phyloP scores from a whole-genome alignment of 1,140 invertebrate species.

The Sogatella furcifera region DNA sequence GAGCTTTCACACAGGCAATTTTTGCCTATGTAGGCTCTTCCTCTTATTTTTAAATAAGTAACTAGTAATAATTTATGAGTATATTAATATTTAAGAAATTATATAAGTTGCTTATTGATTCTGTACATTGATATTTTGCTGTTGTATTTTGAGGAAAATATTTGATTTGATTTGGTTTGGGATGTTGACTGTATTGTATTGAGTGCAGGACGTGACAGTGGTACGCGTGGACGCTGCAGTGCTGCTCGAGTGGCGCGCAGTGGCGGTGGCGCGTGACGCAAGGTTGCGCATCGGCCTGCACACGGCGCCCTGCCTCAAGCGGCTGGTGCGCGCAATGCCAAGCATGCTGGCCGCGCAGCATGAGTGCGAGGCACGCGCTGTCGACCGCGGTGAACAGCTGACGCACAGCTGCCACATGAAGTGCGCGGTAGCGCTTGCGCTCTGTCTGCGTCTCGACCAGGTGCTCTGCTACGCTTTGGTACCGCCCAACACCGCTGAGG shows the following conservation, averaged over 20 bases:
- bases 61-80: no score
- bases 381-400: constrained; percentile 47
- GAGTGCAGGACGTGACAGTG: constrained; percentile 37
- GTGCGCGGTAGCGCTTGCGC: constrained; percentile 41
- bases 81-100: no score
- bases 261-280: no score
- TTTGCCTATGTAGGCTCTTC: no score
- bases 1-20: no score
- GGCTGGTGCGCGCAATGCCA: constrained; percentile 34
- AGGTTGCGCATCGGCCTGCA: no score
- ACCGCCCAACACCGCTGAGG: constrained; percentile 33
- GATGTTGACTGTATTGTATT: no score
- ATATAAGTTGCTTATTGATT: no score
- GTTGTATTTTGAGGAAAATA: no score
- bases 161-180: no score
- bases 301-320: constrained; percentile 43
- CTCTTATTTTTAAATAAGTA: no score
- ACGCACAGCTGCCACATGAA: constrained; percentile 50
- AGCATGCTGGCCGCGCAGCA: constrained; percentile 42
- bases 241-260: constrained; percentile 35
- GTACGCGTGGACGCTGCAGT: constrained; percentile 36
- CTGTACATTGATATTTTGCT: no score
- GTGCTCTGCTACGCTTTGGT: constrained; percentile 39
- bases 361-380: constrained; percentile 41
- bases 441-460: constrained; percentile 43